Conservation (phyloP, 2,797 vertebrate species). For the Gymnocypris eckloni region DNA sequence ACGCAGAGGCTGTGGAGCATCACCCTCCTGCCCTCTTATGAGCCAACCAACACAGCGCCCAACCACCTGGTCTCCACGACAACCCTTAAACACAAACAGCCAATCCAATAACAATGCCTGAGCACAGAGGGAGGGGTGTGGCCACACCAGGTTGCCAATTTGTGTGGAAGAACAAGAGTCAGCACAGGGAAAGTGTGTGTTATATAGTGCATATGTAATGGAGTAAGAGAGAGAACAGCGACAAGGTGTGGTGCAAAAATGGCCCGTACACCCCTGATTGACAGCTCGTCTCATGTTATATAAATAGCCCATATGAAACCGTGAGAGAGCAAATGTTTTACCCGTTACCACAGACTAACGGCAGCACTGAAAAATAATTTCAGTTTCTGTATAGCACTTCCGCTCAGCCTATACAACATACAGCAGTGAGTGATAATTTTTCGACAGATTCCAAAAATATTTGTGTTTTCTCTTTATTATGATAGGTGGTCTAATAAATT, state of each 20-base stretch:
- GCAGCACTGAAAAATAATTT: background rate
- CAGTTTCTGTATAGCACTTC: background rate
- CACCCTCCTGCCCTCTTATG: constrained; percentile 18
- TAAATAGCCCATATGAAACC: constrained; percentile 24
- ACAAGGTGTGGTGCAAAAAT: constrained; percentile 50
- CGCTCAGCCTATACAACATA: background rate
- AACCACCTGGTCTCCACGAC: constrained; percentile 55
- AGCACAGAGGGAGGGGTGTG: constrained; percentile 13
- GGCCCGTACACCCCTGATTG: constrained; percentile 20
- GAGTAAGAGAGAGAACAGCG: background rate
- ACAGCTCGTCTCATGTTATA: background rate
- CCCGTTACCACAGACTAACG: constrained; percentile 1
- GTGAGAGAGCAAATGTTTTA: constrained; percentile 26
- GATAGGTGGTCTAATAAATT: no score
- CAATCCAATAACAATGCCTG: constrained; percentile 55
- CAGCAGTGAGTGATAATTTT: background rate
- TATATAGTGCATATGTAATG: background rate
- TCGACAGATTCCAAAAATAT: no score
- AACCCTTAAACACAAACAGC: constrained; percentile 62
- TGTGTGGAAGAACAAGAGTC: constrained; percentile 23
- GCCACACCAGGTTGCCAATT: constrained; percentile 29
- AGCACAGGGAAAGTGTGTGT: background rate
- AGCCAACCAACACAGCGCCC: constrained; percentile 42
- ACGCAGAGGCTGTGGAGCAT: constrained; percentile 9
- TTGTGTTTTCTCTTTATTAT: no score